Evolutionary conservation across 2,888 invertebrate species (phyloP), one percentile per base, ranked within the genome.

Genomic region (Noctua janthe): DNA sequence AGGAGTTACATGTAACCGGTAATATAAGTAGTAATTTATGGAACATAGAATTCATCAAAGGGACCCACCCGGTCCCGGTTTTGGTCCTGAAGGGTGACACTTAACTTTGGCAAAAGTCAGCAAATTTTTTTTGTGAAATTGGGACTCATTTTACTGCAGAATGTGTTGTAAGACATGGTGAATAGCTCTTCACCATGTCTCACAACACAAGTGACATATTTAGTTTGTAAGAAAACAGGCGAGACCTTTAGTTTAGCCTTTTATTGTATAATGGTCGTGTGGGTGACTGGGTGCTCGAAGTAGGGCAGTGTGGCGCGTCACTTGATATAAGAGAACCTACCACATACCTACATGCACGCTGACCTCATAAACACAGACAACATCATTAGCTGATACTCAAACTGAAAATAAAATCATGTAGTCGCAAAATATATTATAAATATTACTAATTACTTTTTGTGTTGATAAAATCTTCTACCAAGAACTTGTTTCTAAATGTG

Each of bases 291-390:
- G 56, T 35, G 62, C 62, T 62, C 47, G 35, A 83, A 83, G 77
- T 86, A 69, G 83, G 86, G 47, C 85, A 81, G 64, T 64, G 77
- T 64, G 75, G 71, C 76, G 76, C 80, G 71, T 59, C 80, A 47
- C 39, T 64, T 29, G 67, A 67, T 74, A 70, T 78, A 54, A 66
- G 59, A 76, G 72, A 67, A 39, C 72, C 72, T 74, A 29, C 75
- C 29, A 54, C 70, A 62, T 47, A 56, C 15, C 39, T 62, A 49
- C 62, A 39, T 62, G 39, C 62, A 54, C 62, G 62, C 71, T 76
- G 82, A 83, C 80, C 85, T 85, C 71, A 47, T 71, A 77, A 56
- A 59, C 59, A 39, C 74, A 73, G 4, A 64, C 29, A 64, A 20
- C 66, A 74, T 51, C 29, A 79, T 51, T 43, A 76, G 43, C 69